These are phyloP conservation scores for Pemphigus obesinymphae DNA, from an alignment of 1,140 invertebrate species.

Conservation along the genomic window DNA sequence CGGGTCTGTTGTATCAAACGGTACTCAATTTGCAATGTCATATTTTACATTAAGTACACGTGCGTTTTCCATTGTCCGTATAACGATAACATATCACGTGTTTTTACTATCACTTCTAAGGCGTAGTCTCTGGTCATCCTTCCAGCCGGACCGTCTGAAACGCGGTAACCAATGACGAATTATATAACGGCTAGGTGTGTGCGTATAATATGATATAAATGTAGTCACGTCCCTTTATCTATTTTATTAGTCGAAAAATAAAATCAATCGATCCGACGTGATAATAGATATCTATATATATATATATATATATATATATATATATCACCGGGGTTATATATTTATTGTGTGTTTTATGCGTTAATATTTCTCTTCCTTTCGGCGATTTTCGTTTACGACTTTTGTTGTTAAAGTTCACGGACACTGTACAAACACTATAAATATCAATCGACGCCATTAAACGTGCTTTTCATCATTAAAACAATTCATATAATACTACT, in stretches of 20 bases:
- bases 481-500: not conserved
- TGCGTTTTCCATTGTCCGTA: too few species aligned
- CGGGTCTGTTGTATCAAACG: too few species aligned
- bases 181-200: not conserved
- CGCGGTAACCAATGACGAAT: too few species aligned
- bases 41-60: too few species aligned
- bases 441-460: not conserved
- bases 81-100: too few species aligned
- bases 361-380: not conserved
- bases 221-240: not conserved
- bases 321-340: not conserved
- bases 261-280: not conserved
- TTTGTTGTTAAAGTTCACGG: not conserved
- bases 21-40: too few species aligned
- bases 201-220: too few species aligned
- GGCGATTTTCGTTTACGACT: slow-evolving; percentile 2
- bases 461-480: slow-evolving; percentile 11
- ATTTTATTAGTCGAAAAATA: not conserved
- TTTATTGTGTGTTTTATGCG: not conserved
- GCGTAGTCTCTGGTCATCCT: too few species aligned
- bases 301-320: not conserved
- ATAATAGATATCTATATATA: not conserved
- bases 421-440: not conserved
- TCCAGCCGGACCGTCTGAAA: too few species aligned
- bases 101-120: too few species aligned